Evolutionary conservation across 2,113 vertebrate species (phyloP).

Genomic region (Sorex fumeus): DNA sequence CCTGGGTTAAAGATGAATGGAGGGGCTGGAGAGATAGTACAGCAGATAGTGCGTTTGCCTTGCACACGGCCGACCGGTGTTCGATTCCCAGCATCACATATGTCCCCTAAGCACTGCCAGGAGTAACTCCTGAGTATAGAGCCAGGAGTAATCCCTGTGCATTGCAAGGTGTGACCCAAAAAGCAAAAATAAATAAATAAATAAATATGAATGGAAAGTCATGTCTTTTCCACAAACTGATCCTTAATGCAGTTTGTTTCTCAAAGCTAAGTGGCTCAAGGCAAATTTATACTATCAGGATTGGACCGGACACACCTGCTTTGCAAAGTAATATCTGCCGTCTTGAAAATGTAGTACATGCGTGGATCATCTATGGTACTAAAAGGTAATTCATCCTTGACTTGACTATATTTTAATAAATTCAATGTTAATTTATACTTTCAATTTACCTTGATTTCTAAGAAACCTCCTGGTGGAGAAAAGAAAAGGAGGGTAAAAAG

Average conservation of each 20-base stretch:
- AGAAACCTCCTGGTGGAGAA: not conserved
- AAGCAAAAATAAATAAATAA: too few relatives aligned
- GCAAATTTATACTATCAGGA: not conserved
- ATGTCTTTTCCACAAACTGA: not conserved
- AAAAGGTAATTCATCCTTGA: not conserved
- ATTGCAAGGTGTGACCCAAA: too few relatives aligned
- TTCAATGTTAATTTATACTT: not conserved
- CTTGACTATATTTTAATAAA: not conserved
- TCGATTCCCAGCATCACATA: too few relatives aligned
- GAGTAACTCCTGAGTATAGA: too few relatives aligned
- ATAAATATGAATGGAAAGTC: not conserved
- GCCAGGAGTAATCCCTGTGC: too few relatives aligned
- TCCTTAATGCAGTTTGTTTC: not conserved
- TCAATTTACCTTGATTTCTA: not conserved
- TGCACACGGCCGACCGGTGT: too few relatives aligned
- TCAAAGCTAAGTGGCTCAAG: not conserved
- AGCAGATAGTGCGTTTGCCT: too few relatives aligned
- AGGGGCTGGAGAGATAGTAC: too few relatives aligned
- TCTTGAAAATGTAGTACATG: not conserved
- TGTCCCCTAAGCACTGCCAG: too few relatives aligned
- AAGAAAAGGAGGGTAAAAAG: not conserved
- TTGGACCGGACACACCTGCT: not conserved
- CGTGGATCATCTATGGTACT: not conserved
- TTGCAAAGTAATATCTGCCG: not conserved
- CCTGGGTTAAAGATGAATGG: not conserved